Percentiles rank a stretch among this genome's conserved stretches.
Conservation (phyloP, 2,113 vertebrate species). For the Anoplopoma fimbria region DNA sequence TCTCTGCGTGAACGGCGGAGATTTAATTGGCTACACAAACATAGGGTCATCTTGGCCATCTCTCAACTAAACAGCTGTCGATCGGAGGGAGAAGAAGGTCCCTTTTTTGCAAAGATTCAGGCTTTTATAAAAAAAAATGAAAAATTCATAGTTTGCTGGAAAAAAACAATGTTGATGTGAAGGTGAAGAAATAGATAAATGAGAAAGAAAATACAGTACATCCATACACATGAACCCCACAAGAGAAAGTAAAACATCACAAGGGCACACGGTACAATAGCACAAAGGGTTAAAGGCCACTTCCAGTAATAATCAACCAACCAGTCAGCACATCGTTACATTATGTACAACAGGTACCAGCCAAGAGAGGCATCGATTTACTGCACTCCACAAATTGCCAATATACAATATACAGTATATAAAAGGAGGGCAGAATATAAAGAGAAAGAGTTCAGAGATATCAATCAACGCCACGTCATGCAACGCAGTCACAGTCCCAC, state of each 20-base stretch:
- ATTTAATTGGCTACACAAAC: conserved; percentile 78
- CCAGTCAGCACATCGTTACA: conserved; percentile 82
- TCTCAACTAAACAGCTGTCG: conserved; percentile 63
- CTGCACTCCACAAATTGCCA: conserved; percentile 85
- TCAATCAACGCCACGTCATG: conserved; percentile 86
- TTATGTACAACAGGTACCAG: conserved; percentile 82
- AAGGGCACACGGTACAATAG: conserved; percentile 82
- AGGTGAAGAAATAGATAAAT: conserved; percentile 69
- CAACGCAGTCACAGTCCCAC: conserved; percentile 87
- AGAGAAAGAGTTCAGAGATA: conserved; percentile 77
- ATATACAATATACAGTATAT: conserved; percentile 76
- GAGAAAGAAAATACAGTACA: conserved; percentile 71
- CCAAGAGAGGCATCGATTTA: conserved; percentile 80
- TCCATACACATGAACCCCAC: conserved; percentile 77
- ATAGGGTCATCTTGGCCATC: conserved; percentile 69
- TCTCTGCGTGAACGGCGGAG: conserved; percentile 53
- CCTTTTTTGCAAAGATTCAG: conserved; percentile 50
- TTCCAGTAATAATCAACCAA: conserved; percentile 81
- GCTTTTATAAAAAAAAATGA: conserved; percentile 31
- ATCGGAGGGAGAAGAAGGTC: conserved; percentile 43
- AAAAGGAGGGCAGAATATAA: conserved; percentile 72
- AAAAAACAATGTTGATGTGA: conserved; percentile 51
- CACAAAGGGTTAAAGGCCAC: conserved; percentile 84
- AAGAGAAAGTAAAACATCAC: conserved; percentile 78
- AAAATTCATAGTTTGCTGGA: conserved; percentile 41